Evolutionary conservation across 2,113 vertebrate species (phyloP), one percentile per base, ranked within the genome.

Genomic region (Ceyx melanurus): DNA sequence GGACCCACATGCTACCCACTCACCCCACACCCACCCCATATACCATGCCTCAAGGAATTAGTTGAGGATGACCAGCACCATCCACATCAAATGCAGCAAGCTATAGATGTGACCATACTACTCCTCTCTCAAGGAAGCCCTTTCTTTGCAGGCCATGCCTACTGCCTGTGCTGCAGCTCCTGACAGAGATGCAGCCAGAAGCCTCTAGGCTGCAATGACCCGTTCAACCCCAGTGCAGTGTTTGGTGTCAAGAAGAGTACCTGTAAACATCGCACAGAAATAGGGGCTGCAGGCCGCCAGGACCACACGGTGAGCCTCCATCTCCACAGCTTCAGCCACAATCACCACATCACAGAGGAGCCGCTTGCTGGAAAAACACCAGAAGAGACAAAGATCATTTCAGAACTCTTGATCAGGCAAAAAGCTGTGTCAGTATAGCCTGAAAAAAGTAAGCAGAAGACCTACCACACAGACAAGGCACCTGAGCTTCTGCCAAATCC

Each of bases 211-310:
- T 67, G 48, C 87, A 72, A 2, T 0, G 26, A 43, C 40, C 48
- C 1, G 0, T 14, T 31, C 48, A n/a, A 54, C 13, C 15, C 9
- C 0, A 29, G 64, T 4, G 8, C 37, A 53, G 53, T 3, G 20
- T 6, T 20, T 51, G 65, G 28, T 17, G 35, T 28, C 11, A 23
- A 29, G 31, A 42, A 61, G 18, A 51, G 64, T 98, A 99, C 99
- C 99, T 98, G 99, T 99, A 97, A 99, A 99, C 99, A 99, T 99
- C 10, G 99, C 99, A 97, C 98, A 99, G 91, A 99, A 99, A 93
- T 99, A 99, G 37, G 99, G 99, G 96, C 99, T 99, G 95, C 99
- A 99, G 96, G 99, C 98, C 0, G 99, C 98, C 76, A 99, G 97
- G 90, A 99, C 98, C 96, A 99, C 98, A 20, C 98, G 98, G 96